phyloP scores from a whole-genome alignment of 2,113 vertebrate genomes.

The Australoheros scitulus region DNA sequence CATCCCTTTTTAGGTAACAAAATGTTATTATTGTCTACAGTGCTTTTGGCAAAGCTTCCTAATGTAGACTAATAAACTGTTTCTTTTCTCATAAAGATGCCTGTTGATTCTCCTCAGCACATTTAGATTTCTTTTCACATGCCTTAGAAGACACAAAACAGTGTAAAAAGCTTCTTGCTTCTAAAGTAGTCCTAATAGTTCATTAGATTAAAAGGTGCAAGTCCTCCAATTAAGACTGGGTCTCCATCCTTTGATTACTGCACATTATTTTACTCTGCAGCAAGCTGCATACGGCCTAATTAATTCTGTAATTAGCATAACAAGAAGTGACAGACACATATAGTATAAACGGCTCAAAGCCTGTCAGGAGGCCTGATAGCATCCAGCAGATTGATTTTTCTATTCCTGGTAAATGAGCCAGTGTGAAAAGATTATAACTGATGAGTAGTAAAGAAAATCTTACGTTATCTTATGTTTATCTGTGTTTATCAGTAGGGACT shows the following conservation, averaged over 20 bases:
- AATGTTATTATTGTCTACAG: constrained; percentile 49
- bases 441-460: not conserved
- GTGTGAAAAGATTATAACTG: not conserved
- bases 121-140: constrained; percentile 50
- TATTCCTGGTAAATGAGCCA: constrained; percentile 25
- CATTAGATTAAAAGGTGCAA: constrained; percentile 59
- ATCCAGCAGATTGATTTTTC: constrained; percentile 55
- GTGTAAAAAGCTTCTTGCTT: constrained; percentile 35
- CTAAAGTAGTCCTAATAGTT: constrained; percentile 48
- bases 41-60: constrained; percentile 44
- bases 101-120: constrained; percentile 21
- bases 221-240: constrained; percentile 66
- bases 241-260: constrained; percentile 66
- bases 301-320: constrained; percentile 77
- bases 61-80: constrained; percentile 43
- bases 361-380: constrained; percentile 60
- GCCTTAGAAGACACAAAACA: constrained; percentile 22
- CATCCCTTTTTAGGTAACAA: constrained; percentile 32
- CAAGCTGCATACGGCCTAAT: constrained; percentile 67
- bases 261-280: constrained; percentile 68
- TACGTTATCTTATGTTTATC: constrained; percentile 4
- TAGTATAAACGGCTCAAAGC: constrained; percentile 47
- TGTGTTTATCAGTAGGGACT: not conserved
- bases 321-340: constrained; percentile 66
- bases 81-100: constrained; percentile 44